Evolutionary conservation across 2,797 vertebrate genomes (phyloP).

Genomic region (Platyrinchus mystaceus): DNA sequence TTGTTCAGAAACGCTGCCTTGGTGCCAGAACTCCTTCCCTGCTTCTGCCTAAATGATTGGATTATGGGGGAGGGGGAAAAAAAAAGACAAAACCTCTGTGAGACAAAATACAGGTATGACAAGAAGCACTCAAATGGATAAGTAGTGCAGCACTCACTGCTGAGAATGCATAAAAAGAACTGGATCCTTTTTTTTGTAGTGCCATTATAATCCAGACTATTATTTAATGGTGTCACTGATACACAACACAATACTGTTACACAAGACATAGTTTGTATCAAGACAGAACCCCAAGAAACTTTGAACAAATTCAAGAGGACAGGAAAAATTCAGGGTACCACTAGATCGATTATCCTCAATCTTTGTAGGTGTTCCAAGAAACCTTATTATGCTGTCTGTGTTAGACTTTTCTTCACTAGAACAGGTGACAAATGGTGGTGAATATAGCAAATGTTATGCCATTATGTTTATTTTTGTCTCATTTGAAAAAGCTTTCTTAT

Average conservation of each 20-base stretch:
- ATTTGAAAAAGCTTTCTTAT: not conserved
- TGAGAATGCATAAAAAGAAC: not conserved
- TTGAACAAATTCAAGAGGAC: not conserved
- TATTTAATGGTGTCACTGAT: not conserved
- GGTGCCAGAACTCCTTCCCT: not conserved
- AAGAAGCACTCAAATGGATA: not conserved
- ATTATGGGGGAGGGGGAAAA: not conserved
- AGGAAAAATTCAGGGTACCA: not conserved
- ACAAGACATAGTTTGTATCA: not conserved
- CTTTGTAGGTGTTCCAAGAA: not conserved
- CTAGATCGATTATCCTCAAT: not conserved
- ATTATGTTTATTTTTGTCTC: conserved; percentile 17
- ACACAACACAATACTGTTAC: not conserved
- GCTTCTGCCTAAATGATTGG: not conserved
- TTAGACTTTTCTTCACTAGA: not conserved
- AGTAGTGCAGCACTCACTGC: not conserved
- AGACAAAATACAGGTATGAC: not conserved
- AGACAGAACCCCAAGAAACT: not conserved
- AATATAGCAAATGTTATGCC: not conserved
- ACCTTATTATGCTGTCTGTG: not conserved
- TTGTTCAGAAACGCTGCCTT: not conserved
- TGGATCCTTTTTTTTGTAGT: not conserved
- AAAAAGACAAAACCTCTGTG: not conserved
- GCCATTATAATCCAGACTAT: not conserved
- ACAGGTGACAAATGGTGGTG: not conserved